Evolutionary conservation across 2,888 invertebrate species (phyloP).

Genomic region (Congeria kusceri): DNA sequence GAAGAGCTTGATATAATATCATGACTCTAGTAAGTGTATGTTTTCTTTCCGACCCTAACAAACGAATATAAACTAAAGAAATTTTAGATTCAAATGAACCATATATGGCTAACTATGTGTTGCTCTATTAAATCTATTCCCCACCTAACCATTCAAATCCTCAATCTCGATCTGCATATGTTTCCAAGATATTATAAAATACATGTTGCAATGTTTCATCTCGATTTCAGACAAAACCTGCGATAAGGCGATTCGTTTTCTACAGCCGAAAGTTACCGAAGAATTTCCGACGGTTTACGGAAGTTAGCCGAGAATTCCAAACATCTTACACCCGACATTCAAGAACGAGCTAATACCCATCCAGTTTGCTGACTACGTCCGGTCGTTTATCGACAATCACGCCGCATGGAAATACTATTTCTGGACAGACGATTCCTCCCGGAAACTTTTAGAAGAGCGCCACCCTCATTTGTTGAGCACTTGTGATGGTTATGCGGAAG

Average conservation of each 20-base stretch:
- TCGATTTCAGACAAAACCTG: no score
- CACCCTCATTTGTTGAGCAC: constrained; percentile 70
- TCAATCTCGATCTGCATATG: no score
- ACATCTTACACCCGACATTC: constrained; percentile 40
- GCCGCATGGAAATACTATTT: constrained; percentile 81
- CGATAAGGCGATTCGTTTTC: neutral
- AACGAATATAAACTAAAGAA: no score
- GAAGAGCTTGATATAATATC: no score
- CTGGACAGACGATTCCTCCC: constrained; percentile 79
- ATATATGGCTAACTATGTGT: no score
- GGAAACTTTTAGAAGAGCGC: constrained; percentile 67
- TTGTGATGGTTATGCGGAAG: constrained; percentile 70
- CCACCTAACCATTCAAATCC: no score
- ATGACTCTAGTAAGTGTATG: no score
- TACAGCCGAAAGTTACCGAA: constrained; percentile 12
- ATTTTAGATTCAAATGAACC: no score
- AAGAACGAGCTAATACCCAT: constrained; percentile 16
- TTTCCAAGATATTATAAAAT: no score
- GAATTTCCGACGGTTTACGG: constrained; percentile 32
- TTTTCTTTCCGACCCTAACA: no score
- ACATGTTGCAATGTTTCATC: no score
- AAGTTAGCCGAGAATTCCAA: constrained; percentile 33
- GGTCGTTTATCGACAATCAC: constrained; percentile 70
- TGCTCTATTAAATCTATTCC: no score
- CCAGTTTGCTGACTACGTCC: constrained; percentile 13